A percentile compares a stretch with the other conserved stretches of the same genome.
Evolutionary conservation across 2,113 vertebrate species (phyloP).

Genomic region (Monarcha castaneiventris): DNA sequence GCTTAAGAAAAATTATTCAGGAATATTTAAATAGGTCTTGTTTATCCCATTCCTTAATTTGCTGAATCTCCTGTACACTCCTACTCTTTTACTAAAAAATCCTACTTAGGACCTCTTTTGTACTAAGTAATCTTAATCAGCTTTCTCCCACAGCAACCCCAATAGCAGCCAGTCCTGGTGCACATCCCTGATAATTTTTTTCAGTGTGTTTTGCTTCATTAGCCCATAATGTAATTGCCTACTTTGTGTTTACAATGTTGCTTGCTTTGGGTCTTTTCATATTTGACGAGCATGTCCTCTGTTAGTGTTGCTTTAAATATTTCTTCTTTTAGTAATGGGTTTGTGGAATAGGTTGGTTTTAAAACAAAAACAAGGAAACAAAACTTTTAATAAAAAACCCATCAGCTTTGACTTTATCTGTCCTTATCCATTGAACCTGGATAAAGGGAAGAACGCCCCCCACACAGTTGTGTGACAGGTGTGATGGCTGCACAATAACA

Average conservation of each 20-base stretch:
- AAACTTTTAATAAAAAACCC: background rate
- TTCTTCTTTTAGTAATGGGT: background rate
- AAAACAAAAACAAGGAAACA: background rate
- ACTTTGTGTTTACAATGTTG: background rate
- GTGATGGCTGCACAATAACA: background rate
- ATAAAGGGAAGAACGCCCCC: background rate
- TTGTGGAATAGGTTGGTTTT: background rate
- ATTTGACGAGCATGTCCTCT: background rate
- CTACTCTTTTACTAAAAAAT: background rate
- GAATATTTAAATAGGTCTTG: background rate
- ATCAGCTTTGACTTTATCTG: background rate
- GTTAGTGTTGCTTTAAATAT: background rate
- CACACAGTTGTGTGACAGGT: background rate
- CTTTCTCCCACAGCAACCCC: background rate
- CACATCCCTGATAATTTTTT: background rate
- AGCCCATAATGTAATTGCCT: conserved; percentile 15
- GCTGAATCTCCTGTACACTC: background rate
- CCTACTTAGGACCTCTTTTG: background rate
- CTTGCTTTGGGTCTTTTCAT: background rate
- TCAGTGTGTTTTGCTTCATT: conserved; percentile 34
- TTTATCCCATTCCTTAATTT: background rate
- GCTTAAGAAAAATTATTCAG: background rate
- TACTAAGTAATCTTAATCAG: background rate
- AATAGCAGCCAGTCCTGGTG: background rate
- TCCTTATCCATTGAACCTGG: background rate